Evolutionary conservation across 2,888 invertebrate species (phyloP).

Genomic region (Acrobasis repandana): DNA sequence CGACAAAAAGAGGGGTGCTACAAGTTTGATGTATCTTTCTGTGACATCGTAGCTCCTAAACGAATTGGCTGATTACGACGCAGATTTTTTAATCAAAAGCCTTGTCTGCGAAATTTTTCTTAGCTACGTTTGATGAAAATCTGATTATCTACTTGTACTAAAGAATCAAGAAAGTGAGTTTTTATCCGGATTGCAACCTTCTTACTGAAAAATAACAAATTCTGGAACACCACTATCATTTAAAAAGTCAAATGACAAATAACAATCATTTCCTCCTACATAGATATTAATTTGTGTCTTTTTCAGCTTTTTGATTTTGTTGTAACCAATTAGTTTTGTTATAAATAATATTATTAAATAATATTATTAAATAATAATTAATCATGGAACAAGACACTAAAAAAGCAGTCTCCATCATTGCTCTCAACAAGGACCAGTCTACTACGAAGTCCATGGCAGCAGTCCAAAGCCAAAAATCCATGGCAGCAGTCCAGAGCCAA

Average conservation of each 20-base stretch:
- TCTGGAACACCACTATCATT: neutral
- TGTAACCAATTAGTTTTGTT: neutral
- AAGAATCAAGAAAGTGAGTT: too few species aligned
- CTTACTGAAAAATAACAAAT: neutral
- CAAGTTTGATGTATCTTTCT: too few species aligned
- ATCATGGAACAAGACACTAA: conserved; percentile 31
- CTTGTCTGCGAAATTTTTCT: too few species aligned
- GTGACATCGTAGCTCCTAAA: too few species aligned
- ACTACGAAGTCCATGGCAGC: conserved; percentile 36
- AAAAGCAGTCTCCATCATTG: conserved; percentile 48
- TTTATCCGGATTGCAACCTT: neutral
- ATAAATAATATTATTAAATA: neutral
- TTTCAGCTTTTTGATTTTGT: too few species aligned
- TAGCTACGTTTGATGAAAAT: too few species aligned
- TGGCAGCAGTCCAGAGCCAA: conserved; percentile 32
- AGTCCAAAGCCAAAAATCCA: conserved; percentile 40
- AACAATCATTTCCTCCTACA: neutral
- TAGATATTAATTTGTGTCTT: too few species aligned
- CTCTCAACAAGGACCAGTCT: conserved; percentile 39
- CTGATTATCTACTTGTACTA: too few species aligned
- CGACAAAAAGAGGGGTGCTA: too few species aligned
- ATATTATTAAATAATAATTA: neutral
- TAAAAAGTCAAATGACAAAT: neutral
- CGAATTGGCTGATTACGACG: too few species aligned
- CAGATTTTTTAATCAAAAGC: too few species aligned